Evolutionary conservation across 2,888 invertebrate species (phyloP).

Genomic region (Caenorhabditis afra): DNA sequence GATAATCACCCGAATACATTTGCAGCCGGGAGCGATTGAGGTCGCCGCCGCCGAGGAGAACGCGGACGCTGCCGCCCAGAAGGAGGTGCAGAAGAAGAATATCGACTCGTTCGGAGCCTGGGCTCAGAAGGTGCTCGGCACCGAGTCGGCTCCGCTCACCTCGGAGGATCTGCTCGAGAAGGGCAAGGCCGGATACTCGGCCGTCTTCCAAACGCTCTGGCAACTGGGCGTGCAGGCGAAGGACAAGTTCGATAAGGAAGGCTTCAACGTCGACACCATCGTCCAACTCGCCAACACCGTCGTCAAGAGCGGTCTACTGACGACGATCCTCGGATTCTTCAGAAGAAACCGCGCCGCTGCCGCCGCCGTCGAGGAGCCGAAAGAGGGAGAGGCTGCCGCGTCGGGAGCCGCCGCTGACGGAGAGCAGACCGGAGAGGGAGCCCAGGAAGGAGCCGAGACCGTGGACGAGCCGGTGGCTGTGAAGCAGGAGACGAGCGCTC

Average conservation of each 20-base stretch:
- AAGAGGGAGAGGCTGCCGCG: constrained; percentile 44
- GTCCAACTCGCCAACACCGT: constrained; percentile 67
- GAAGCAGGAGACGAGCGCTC: constrained; percentile 51
- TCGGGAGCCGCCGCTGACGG: constrained; percentile 27
- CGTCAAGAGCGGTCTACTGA: constrained; percentile 71
- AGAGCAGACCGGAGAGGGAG: constrained; percentile 13
- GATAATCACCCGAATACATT: neutral
- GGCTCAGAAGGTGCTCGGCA: constrained; percentile 71
- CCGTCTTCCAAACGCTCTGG: constrained; percentile 77
- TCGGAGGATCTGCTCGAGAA: constrained; percentile 77
- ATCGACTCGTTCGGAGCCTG: constrained; percentile 75
- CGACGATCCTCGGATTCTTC: constrained; percentile 76
- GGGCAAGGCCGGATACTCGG: constrained; percentile 77
- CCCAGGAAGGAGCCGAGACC: constrained; percentile 25
- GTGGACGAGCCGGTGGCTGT: constrained; percentile 56
- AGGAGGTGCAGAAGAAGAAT: constrained; percentile 77
- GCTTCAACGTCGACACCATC: constrained; percentile 72
- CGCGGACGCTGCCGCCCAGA: constrained; percentile 75
- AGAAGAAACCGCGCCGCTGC: constrained; percentile 56
- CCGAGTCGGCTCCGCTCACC: constrained; percentile 71
- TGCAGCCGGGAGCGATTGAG: constrained; percentile 64
- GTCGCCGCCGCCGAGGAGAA: constrained; percentile 65
- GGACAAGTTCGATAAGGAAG: constrained; percentile 70
- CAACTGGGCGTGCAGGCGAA: constrained; percentile 70
- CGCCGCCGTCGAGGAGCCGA: constrained; percentile 49